Conservation (phyloP, 2,888 invertebrate species). For the Proisotoma minuta region DNA sequence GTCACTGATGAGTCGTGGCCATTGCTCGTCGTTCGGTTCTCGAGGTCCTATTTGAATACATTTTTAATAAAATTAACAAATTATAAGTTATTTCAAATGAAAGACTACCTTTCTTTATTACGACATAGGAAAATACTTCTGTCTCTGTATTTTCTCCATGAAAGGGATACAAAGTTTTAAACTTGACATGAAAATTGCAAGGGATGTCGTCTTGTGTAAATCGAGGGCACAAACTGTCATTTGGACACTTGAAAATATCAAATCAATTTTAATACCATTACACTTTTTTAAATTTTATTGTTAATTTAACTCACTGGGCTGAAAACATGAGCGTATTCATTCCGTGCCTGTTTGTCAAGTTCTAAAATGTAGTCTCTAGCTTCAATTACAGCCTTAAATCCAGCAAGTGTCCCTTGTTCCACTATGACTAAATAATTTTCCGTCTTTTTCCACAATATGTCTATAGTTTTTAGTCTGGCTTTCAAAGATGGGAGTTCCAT, state of each 20-base stretch:
- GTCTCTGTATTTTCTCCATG: slow-evolving; percentile 52
- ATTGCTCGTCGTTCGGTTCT: slow-evolving; percentile 57
- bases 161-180: slow-evolving; percentile 55
- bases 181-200: slow-evolving; percentile 70
- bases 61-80: too few relatives aligned
- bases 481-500: slow-evolving; percentile 69
- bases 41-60: slow-evolving; percentile 51
- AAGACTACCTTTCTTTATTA: slow-evolving; percentile 67
- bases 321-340: slow-evolving; percentile 56
- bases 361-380: slow-evolving; percentile 74
- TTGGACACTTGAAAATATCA: slow-evolving; percentile 65
- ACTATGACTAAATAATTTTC: slow-evolving; percentile 73
- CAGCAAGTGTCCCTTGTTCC: slow-evolving; percentile 77
- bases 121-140: slow-evolving; percentile 71
- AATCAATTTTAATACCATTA: slow-evolving; percentile 6
- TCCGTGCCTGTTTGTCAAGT: slow-evolving; percentile 48
- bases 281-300: neutral
- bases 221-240: slow-evolving; percentile 73
- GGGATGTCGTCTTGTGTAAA: slow-evolving; percentile 62
- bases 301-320: slow-evolving; percentile 63
- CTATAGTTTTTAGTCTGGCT: slow-evolving; percentile 64
- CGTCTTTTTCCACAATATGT: slow-evolving; percentile 82
- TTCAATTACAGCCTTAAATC: slow-evolving; percentile 73
- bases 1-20: slow-evolving; percentile 77
- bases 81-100: too few relatives aligned